Conservation (phyloP, 2,888 invertebrate species). For the Leptinotarsa haldemani region DNA sequence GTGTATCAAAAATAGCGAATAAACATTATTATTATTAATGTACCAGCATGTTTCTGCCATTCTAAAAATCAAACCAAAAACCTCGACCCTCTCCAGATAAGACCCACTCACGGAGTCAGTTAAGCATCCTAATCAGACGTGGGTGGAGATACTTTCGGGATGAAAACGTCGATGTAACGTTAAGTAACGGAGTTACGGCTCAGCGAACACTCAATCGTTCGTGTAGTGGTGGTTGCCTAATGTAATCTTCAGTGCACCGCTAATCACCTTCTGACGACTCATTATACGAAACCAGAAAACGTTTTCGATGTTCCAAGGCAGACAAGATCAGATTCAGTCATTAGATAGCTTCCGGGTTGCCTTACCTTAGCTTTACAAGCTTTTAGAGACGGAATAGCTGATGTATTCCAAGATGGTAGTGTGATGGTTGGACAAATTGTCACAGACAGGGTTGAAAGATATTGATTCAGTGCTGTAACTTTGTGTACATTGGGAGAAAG, state of each 20-base stretch:
- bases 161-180: conserved; percentile 26
- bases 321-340: conserved; percentile 39
- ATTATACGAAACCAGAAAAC: conserved; percentile 62
- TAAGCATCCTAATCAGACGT: conserved; percentile 32
- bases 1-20: no score
- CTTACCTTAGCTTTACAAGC: conserved; percentile 42
- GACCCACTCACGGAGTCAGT: conserved; percentile 28
- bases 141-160: conserved; percentile 29
- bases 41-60: no score
- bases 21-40: no score
- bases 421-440: conserved; percentile 23
- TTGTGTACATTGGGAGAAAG: neutral
- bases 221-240: conserved; percentile 51
- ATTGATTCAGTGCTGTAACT: conserved; percentile 11
- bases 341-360: conserved; percentile 53
- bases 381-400: conserved; percentile 40
- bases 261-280: conserved; percentile 39
- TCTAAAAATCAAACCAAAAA: no score
- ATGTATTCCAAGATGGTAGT: conserved; percentile 18
- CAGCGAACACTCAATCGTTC: conserved; percentile 34
- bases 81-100: conserved; percentile 18
- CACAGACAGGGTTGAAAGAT: neutral
- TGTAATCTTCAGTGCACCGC: conserved; percentile 53
- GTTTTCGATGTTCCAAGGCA: conserved; percentile 58
- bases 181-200: conserved; percentile 37